These are phyloP conservation scores for Arion vulgaris DNA, from an alignment of 1,140 invertebrate species.

Conservation along the genomic window DNA sequence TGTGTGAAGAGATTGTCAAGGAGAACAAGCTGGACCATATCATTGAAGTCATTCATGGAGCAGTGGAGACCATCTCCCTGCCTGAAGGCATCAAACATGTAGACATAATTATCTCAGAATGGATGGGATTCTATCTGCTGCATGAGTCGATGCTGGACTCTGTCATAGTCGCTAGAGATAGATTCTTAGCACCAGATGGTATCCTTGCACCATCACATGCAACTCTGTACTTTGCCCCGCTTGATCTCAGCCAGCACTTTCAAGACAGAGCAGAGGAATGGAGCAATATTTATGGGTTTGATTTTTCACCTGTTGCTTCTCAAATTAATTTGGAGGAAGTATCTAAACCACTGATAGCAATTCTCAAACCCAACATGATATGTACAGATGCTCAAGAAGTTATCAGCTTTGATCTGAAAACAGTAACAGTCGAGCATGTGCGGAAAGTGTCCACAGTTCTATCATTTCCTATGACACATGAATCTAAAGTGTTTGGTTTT, in stretches of 20 bases:
- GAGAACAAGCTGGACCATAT: slow-evolving; percentile 65
- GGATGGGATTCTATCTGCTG: slow-evolving; percentile 73
- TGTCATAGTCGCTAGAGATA: slow-evolving; percentile 68
- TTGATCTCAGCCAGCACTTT: slow-evolving; percentile 57
- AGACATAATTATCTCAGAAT: slow-evolving; percentile 72
- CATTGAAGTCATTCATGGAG: slow-evolving; percentile 68
- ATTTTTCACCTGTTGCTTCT: slow-evolving; percentile 62
- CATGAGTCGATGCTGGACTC: slow-evolving; percentile 73
- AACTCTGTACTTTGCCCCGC: slow-evolving; percentile 57
- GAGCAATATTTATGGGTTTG: slow-evolving; percentile 67
- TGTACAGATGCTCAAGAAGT: slow-evolving; percentile 53
- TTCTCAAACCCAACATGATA: slow-evolving; percentile 48
- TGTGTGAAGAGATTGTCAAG: slow-evolving; percentile 58
- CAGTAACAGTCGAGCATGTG: slow-evolving; percentile 55
- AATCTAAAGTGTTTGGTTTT: slow-evolving; percentile 62
- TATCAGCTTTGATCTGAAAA: slow-evolving; percentile 61
- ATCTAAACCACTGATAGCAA: slow-evolving; percentile 58
- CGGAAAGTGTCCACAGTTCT: slow-evolving; percentile 40
- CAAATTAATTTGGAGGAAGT: slow-evolving; percentile 44
- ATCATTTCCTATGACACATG: slow-evolving; percentile 50
- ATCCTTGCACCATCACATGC: slow-evolving; percentile 64
- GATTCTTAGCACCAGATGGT: slow-evolving; percentile 63
- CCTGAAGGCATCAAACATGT: slow-evolving; percentile 54
- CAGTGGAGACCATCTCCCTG: slow-evolving; percentile 63
- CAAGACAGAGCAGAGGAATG: slow-evolving; percentile 63